Conservation (phyloP, 2,113 vertebrate species). For the Ailurus styani region DNA sequence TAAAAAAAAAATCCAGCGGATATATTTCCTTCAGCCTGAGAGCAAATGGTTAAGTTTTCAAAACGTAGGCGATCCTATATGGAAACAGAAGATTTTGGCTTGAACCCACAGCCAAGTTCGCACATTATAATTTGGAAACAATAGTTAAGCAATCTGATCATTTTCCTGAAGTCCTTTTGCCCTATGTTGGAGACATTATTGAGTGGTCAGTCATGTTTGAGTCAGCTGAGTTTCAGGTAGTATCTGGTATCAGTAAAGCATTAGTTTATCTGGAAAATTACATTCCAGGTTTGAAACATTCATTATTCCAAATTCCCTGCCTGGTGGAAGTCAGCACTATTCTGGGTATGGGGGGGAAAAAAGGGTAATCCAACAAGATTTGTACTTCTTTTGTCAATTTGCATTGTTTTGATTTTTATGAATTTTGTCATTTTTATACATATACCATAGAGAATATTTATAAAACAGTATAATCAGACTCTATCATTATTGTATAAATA, state of each 20-base stretch:
- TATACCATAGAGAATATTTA: neutral
- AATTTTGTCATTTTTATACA: neutral
- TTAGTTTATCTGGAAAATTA: slow-evolving; percentile 43
- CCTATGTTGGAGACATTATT: slow-evolving; percentile 22
- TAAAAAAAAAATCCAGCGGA: neutral
- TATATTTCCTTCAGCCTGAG: neutral
- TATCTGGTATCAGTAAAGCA: neutral
- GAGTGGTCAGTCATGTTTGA: neutral
- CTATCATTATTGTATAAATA: neutral
- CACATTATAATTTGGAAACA: slow-evolving; percentile 29
- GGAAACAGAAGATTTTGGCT: neutral
- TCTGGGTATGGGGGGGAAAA: neutral
- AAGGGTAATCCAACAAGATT: neutral
- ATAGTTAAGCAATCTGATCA: slow-evolving; percentile 18
- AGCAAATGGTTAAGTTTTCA: slow-evolving; percentile 21
- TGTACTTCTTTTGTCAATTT: slow-evolving; percentile 14
- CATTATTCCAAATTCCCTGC: slow-evolving; percentile 11
- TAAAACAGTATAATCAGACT: slow-evolving; percentile 6
- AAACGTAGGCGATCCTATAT: neutral
- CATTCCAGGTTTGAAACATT: slow-evolving; percentile 31
- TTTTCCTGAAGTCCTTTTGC: slow-evolving; percentile 15
- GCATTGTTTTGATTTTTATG: slow-evolving; percentile 26
- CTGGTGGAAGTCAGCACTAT: neutral
- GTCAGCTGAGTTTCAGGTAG: slow-evolving; percentile 37
- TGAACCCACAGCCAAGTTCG: neutral